Evolutionary conservation across 2,113 vertebrate species (phyloP).

Genomic region (Danio rerio): GRCz12tu NC_133197.1:5369001-5369500

Average conservation of each 20-base stretch:
- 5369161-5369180: background rate
- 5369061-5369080: background rate
- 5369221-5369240: background rate
- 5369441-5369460: constrained; percentile 90
- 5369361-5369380: background rate
- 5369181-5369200: too few relatives aligned
- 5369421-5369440: constrained; percentile 76
- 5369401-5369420: background rate
- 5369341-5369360: background rate
- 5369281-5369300: background rate
- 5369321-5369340: background rate
- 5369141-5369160: background rate
- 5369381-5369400: background rate
- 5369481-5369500: constrained; percentile 77
- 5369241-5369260: background rate
- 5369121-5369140: background rate
- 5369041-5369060: too few relatives aligned
- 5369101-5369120: background rate
- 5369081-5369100: background rate
- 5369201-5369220: background rate
- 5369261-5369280: background rate
- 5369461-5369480: constrained; percentile 95
- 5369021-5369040: too few relatives aligned
- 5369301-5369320: background rate
- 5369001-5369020: background rate